Evolutionary conservation across 2,797 vertebrate species (phyloP).

Genomic region (Anguilla anguilla): DNA sequence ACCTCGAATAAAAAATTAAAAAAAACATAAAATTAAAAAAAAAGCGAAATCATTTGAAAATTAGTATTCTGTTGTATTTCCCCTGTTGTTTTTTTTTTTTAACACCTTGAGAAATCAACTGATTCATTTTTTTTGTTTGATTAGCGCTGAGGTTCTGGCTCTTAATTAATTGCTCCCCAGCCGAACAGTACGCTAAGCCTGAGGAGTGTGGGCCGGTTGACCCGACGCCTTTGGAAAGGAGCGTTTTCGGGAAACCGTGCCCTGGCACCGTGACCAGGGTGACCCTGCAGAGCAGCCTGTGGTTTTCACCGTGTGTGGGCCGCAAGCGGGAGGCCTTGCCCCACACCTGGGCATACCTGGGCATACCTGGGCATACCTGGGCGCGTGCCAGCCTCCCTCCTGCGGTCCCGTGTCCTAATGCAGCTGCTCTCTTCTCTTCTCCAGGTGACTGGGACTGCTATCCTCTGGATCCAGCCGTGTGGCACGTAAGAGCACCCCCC

Average conservation of each 20-base stretch:
- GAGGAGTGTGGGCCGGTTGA: conserved; percentile 19
- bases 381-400: background rate
- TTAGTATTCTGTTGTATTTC: no score
- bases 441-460: conserved; percentile 97
- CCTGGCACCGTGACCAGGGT: conserved; percentile 29
- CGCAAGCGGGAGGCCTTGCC: conserved; percentile 26
- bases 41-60: no score
- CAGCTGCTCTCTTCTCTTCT: conserved; percentile 38
- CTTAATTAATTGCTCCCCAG: no score
- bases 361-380: conserved; percentile 10
- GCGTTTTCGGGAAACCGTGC: conserved; percentile 19
- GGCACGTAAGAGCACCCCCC: conserved; percentile 84
- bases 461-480: conserved; percentile 92
- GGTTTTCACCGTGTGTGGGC: conserved; percentile 30
- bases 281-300: background rate
- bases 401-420: conserved; percentile 3
- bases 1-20: background rate
- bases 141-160: no score
- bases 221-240: conserved; percentile 23
- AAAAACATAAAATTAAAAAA: background rate
- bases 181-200: background rate
- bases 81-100: no score
- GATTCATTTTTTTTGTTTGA: no score
- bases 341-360: no score
- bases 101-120: no score